These are phyloP conservation scores for Hylaea fasciaria DNA, from an alignment of 2,888 invertebrate species.

Conservation along the genomic window DNA sequence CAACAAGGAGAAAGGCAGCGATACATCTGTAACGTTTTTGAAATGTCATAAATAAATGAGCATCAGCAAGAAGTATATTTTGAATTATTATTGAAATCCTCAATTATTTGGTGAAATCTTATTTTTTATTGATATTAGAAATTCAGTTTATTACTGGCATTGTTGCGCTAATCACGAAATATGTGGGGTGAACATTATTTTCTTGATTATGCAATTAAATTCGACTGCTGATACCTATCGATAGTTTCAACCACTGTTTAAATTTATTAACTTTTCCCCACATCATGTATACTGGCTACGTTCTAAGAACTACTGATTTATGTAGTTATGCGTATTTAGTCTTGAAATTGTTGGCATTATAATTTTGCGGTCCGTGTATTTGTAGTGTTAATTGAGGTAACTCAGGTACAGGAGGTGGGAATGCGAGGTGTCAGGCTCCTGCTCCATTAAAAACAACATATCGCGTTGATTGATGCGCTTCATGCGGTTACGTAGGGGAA, in stretches of 20 bases:
- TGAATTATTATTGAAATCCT: background rate
- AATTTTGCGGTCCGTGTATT: background rate
- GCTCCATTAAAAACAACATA: slow-evolving; percentile 96
- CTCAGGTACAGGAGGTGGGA: slow-evolving; percentile 91
- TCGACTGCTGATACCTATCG: too few relatives aligned
- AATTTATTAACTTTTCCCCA: too few relatives aligned
- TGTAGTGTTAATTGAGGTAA: slow-evolving; percentile 88
- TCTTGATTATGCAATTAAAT: too few relatives aligned
- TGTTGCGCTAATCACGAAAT: too few relatives aligned
- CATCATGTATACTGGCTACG: too few relatives aligned
- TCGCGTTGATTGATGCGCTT: slow-evolving; percentile 98
- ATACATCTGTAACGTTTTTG: slow-evolving; percentile 85
- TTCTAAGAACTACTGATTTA: too few relatives aligned
- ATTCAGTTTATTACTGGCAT: too few relatives aligned
- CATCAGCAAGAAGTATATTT: background rate
- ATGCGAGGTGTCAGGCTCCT: slow-evolving; percentile 93
- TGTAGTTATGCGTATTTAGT: too few relatives aligned
- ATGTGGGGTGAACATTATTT: too few relatives aligned
- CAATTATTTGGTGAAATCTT: too few relatives aligned
- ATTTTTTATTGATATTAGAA: too few relatives aligned
- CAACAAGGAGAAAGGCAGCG: slow-evolving; percentile 93
- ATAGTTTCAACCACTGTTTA: too few relatives aligned
- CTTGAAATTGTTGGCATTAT: background rate
- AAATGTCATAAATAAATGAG: slow-evolving; percentile 20
- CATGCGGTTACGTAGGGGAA: slow-evolving; percentile 93